Conservation (phyloP, 2,113 vertebrate species). For the Romanogobio albipinnatus region DNA sequence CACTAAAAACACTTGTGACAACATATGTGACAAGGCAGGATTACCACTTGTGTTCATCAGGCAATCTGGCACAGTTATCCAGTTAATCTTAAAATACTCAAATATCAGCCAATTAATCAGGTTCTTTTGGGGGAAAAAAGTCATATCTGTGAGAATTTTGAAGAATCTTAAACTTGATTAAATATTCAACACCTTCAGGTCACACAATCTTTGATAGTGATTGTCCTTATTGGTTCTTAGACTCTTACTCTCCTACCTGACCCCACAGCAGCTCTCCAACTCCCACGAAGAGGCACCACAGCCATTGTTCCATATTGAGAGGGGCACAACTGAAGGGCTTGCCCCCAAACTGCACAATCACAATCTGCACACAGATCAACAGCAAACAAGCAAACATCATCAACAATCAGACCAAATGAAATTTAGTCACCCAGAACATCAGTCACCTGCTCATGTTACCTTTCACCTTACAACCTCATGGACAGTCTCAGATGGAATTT, state of each 20-base stretch:
- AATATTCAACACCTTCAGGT: background rate
- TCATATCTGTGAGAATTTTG: background rate
- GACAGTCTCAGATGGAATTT: background rate
- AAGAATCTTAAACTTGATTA: background rate
- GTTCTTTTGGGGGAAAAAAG: background rate
- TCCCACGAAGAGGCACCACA: constrained; percentile 92
- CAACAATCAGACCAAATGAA: background rate
- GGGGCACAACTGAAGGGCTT: constrained; percentile 93
- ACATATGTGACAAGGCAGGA: background rate
- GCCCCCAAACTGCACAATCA: constrained; percentile 90
- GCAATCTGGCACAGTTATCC: background rate
- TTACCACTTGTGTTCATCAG: background rate
- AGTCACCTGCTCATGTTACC: background rate
- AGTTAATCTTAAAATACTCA: background rate
- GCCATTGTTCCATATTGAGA: constrained; percentile 88
- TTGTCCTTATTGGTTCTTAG: background rate
- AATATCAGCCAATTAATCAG: background rate
- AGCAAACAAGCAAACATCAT: background rate
- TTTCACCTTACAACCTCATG: background rate
- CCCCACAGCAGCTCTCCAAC: constrained; percentile 92
- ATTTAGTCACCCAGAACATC: background rate
- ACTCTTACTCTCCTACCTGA: constrained; percentile 76
- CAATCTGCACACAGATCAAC: constrained; percentile 75
- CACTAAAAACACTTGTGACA: background rate
- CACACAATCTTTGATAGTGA: background rate